These are phyloP conservation scores for Thelaira solivaga DNA, from an alignment of 2,888 invertebrate genomes.

Conservation along the genomic window DNA sequence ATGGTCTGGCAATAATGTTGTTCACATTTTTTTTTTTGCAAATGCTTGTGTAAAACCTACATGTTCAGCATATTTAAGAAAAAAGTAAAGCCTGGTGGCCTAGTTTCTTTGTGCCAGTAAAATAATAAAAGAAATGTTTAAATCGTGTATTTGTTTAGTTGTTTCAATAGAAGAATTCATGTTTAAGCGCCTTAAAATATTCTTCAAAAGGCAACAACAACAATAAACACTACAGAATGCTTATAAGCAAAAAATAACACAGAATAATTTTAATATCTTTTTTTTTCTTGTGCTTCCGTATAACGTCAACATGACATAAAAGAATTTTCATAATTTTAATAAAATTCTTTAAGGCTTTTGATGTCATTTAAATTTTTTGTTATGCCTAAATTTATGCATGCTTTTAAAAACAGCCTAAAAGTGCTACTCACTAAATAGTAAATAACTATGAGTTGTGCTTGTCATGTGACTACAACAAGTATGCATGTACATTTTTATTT, in stretches of 20 bases:
- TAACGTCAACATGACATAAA: background rate
- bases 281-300: background rate
- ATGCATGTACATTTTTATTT: too few relatives aligned
- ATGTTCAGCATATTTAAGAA: constrained; percentile 13
- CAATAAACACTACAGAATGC: background rate
- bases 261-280: constrained; percentile 21
- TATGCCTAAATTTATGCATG: constrained; percentile 31
- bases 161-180: background rate
- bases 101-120: constrained; percentile 20
- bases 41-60: background rate
- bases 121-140: background rate
- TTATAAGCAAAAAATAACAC: background rate
- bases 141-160: background rate
- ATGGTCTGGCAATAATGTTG: too few relatives aligned
- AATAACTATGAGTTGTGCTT: background rate
- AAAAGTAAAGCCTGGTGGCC: constrained; percentile 41
- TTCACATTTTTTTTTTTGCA: background rate
- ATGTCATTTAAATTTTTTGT: constrained; percentile 40
- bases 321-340: constrained; percentile 8
- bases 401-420: constrained; percentile 12
- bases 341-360: constrained; percentile 22
- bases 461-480: constrained; percentile 14
- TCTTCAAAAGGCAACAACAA: constrained; percentile 7
- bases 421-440: constrained; percentile 22
- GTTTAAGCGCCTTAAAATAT: constrained; percentile 33